phyloP scores from a whole-genome alignment of 2,888 invertebrate genomes.

The Amiota communis region DNA sequence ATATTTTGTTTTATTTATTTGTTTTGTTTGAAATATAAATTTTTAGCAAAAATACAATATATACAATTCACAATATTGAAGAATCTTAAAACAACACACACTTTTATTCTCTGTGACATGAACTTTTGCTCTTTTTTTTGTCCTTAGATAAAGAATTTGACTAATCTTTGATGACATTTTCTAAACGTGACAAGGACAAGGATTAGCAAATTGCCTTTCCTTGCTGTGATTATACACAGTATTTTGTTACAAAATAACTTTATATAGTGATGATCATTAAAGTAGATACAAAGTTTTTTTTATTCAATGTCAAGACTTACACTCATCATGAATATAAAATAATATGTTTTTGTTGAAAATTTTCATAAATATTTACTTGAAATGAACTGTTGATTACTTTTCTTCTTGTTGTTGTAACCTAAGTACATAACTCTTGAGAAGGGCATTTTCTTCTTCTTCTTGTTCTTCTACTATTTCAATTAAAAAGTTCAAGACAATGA shows the following conservation, averaged over 20 bases:
- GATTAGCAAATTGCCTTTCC: constrained; percentile 6
- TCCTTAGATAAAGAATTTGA: background rate
- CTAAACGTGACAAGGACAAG: background rate
- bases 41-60: background rate
- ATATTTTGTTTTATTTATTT: too few relatives aligned
- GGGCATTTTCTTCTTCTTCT: too few relatives aligned
- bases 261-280: background rate
- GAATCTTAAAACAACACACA: too few relatives aligned
- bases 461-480: background rate
- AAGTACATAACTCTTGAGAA: too few relatives aligned
- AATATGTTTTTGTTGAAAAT: too few relatives aligned
- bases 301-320: background rate
- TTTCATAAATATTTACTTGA: too few relatives aligned
- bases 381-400: too few relatives aligned
- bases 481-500: constrained; percentile 14
- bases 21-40: too few relatives aligned
- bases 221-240: background rate
- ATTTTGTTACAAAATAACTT: too few relatives aligned
- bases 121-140: background rate
- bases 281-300: background rate
- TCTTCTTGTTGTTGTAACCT: too few relatives aligned
- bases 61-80: background rate
- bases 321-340: too few relatives aligned
- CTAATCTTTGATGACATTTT: constrained; percentile 18
- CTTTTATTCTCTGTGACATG: background rate